A percentile compares a stretch with the other conserved stretches of the same genome.
These are phyloP conservation scores for Amazona finschi DNA, from an alignment of 2,797 vertebrate species.

Conservation along the genomic window DNA sequence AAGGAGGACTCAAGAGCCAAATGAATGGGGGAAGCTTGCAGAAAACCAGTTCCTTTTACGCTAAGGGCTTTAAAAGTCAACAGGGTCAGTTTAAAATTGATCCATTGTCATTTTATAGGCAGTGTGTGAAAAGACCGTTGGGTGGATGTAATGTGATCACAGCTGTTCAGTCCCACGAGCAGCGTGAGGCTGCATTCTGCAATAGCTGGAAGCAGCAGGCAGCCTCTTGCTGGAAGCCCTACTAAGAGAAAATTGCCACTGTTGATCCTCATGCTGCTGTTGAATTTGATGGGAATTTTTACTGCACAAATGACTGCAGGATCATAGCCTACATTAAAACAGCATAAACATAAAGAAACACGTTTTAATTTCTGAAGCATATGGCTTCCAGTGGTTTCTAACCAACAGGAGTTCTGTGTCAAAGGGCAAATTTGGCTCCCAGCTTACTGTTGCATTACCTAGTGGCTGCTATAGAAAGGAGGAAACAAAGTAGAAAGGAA, in stretches of 20 bases:
- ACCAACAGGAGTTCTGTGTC: background rate
- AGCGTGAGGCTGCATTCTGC: conserved; percentile 38
- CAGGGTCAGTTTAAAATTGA: conserved; percentile 60
- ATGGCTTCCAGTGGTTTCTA: conserved; percentile 2
- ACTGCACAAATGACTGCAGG: conserved; percentile 18
- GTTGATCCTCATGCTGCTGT: conserved; percentile 15
- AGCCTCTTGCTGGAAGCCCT: conserved; percentile 8
- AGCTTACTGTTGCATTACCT: background rate
- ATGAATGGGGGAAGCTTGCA: background rate
- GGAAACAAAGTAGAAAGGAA: background rate
- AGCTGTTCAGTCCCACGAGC: conserved; percentile 24
- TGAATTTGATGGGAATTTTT: conserved; percentile 22
- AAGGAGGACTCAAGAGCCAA: background rate
- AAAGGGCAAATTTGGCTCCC: conserved; percentile 19
- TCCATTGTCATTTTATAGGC: conserved; percentile 57
- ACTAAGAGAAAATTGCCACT: conserved; percentile 25
- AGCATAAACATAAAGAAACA: background rate
- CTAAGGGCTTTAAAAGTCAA: conserved; percentile 49
- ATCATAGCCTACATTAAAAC: conserved; percentile 1
- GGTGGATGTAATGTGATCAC: conserved; percentile 60
- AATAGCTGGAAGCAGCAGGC: conserved; percentile 24
- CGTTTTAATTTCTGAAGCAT: background rate
- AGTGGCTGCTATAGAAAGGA: background rate
- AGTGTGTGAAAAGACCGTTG: conserved; percentile 22
- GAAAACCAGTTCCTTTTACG: background rate